These are phyloP conservation scores for Sceloporus undulatus DNA, from an alignment of 2,113 vertebrate species.

Conservation along the genomic window DNA sequence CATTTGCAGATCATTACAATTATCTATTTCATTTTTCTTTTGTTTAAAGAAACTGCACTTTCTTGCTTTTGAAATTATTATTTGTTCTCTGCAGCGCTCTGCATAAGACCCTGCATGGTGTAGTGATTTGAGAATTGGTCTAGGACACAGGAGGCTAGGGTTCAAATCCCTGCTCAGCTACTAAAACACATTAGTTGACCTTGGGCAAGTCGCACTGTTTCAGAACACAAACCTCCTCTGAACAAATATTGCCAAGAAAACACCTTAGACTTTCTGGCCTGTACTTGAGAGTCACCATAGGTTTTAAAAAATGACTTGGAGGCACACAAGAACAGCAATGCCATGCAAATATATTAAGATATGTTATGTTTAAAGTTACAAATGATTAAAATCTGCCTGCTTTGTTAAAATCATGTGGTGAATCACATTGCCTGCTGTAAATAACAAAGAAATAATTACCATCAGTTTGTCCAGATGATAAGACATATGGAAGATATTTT, in stretches of 20 bases:
- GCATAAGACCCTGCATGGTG: too few relatives aligned
- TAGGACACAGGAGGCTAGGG: too few relatives aligned
- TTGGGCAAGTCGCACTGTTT: too few relatives aligned
- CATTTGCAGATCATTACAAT: neutral
- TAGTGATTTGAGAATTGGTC: too few relatives aligned
- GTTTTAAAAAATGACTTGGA: neutral
- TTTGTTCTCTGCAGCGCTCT: neutral
- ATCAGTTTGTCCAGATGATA: constrained; percentile 55
- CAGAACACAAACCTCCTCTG: neutral
- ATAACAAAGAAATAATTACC: constrained; percentile 29
- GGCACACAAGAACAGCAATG: neutral
- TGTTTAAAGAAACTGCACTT: too few relatives aligned
- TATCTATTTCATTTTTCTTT: neutral
- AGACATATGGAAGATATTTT: constrained; percentile 59
- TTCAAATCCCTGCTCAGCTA: too few relatives aligned
- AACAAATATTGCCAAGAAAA: neutral
- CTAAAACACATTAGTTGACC: too few relatives aligned
- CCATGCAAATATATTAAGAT: neutral
- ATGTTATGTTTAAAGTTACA: neutral
- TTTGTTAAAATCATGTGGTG: constrained; percentile 5
- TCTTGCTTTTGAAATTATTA: neutral
- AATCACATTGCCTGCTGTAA: constrained; percentile 40
- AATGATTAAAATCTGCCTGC: constrained; percentile 26
- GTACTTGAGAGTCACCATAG: neutral
- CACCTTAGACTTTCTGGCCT: neutral